Base-by-base conservation (phyloP, 2,888 invertebrate species). In the Brenthis hecate region DNA sequence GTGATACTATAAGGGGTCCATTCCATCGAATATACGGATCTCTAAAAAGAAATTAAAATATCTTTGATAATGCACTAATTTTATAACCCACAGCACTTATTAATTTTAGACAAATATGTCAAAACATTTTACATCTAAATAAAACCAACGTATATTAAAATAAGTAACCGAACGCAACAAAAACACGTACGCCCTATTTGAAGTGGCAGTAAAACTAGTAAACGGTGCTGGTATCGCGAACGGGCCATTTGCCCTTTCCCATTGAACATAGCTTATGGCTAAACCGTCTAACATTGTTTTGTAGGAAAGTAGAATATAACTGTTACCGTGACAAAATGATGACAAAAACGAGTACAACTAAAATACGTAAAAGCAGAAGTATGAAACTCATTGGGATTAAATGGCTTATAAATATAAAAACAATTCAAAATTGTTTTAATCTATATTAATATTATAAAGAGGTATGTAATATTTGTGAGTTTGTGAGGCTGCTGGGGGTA, bases 181-280 rank as follows among this genome's bases (percentile, higher is more conserved):
- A 56, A 32, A 56, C n/a, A 23, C 51, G 50, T 32, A 6, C 48
- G 23, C 32, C 16, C 53, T 36, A 54, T 51, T 62, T 51, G 62
- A 53, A 53, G 51, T 53, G 23, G 62, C 54, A 62, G 62, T 62
- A 62, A 62, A 62, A 62, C 53, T 54, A 53, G 62, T 54, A 14
- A 53, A 62, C 62, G 62, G 51, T 51, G 19, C 53, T 62, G 36
- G 62, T 62, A 62, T 62, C 62, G 62, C 62, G 32, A 19, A 61
- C 61, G 51, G 32, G 36, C 11, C 62, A 62, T 62, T 62, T 36
- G 36, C 62, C 53, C 53, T 62, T 36, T 23, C 53, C 62, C 43
- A 62, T 54, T 54, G 53, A 62, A 54, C 54, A 32, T 53, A 8
- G 19, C 16, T 36, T 36, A 36, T 51, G 50, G 60, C 51, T 51